Conservation (phyloP, 2,888 invertebrate species). For the Drosophila meridiana region DNA sequence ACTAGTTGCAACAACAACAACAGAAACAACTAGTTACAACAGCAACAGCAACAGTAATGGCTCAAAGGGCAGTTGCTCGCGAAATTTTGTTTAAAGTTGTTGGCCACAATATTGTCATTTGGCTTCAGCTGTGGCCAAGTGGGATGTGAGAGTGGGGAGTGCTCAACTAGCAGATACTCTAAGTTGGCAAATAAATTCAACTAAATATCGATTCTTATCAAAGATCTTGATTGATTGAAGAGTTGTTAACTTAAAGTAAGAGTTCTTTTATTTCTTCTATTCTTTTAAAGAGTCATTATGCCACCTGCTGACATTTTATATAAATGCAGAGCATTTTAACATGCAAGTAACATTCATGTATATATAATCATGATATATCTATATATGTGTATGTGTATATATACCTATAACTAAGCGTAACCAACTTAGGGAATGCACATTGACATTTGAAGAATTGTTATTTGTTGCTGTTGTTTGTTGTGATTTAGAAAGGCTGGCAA, state of each 20-base stretch:
- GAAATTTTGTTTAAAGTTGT: constrained; percentile 26
- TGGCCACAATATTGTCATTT: constrained; percentile 41
- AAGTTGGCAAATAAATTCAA: background rate
- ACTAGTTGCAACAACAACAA: constrained; percentile 13
- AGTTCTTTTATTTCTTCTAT: background rate
- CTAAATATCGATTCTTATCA: too few species aligned
- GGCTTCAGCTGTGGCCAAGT: constrained; percentile 51
- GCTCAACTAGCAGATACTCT: background rate
- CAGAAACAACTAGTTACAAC: constrained; percentile 3
- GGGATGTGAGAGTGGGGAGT: constrained; percentile 16
- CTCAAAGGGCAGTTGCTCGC: constrained; percentile 63
- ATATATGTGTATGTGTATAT: constrained; percentile 3
- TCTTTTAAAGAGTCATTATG: background rate
- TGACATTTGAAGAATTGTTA: constrained; percentile 68
- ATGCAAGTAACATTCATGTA: constrained; percentile 1
- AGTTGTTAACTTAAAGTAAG: background rate
- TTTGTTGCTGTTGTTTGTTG: constrained; percentile 14
- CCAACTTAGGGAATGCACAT: constrained; percentile 52
- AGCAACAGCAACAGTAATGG: background rate
- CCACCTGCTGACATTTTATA: background rate
- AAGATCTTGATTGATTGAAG: background rate
- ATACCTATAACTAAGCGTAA: constrained; percentile 13
- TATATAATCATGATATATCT: constrained; percentile 3
- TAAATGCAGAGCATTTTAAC: background rate
- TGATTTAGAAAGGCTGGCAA: constrained; percentile 67